A percentile compares a stretch with the other conserved stretches of the same genome.
Evolutionary conservation across 2,888 invertebrate species (phyloP).

Genomic region (Ypsolopha sequella): DNA sequence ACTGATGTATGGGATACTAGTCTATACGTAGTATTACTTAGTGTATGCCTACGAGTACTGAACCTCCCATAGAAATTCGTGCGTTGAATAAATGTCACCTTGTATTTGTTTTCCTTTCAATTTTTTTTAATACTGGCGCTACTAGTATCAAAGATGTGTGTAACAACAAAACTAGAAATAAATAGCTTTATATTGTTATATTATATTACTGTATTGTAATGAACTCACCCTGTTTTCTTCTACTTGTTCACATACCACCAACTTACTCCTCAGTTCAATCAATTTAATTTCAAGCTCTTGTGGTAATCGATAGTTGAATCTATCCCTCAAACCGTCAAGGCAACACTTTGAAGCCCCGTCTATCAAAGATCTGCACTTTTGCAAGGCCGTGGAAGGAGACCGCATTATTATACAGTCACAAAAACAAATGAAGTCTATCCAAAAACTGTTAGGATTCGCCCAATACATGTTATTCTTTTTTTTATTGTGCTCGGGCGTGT

Average conservation of each 20-base stretch:
- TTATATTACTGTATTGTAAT: too few species aligned
- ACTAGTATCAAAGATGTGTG: too few species aligned
- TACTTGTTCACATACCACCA: constrained; percentile 23
- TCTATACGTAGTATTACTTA: too few species aligned
- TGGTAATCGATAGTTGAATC: constrained; percentile 27
- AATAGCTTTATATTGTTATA: too few species aligned
- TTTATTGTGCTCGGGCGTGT: constrained; percentile 14
- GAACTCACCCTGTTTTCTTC: constrained; percentile 16
- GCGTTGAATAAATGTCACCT: too few species aligned
- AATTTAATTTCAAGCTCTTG: constrained; percentile 24
- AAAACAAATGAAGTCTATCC: constrained; percentile 38
- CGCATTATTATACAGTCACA: constrained; percentile 38
- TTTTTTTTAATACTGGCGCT: too few species aligned
- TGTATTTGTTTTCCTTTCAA: too few species aligned
- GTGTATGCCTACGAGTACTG: too few species aligned
- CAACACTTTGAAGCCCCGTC: constrained; percentile 31
- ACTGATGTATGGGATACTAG: too few species aligned
- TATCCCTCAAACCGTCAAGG: constrained; percentile 28
- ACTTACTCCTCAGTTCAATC: constrained; percentile 22
- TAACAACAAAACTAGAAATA: too few species aligned
- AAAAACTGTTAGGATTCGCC: constrained; percentile 39
- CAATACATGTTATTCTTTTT: constrained; percentile 35
- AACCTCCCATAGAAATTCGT: too few species aligned
- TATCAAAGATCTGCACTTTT: constrained; percentile 38
- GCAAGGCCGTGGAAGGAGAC: constrained; percentile 38